phyloP scores from a whole-genome alignment of 2,888 invertebrate species.

The Aporophyla nigra region DNA sequence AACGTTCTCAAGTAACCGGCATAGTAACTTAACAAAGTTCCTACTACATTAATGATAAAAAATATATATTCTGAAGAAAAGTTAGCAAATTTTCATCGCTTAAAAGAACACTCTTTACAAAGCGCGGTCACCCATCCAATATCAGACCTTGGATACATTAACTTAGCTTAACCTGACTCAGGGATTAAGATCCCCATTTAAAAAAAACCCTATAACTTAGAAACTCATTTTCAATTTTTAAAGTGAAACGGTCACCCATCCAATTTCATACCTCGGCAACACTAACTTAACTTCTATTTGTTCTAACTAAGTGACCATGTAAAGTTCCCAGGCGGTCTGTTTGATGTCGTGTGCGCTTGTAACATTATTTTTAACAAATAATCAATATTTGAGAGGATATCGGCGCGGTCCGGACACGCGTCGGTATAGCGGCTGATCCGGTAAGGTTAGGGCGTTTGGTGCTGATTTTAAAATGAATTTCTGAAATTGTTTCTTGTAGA shows the following conservation, averaged over 20 bases:
- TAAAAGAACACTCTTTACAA: too few species aligned
- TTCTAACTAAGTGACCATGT: slow-evolving; percentile 36
- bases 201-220: too few species aligned
- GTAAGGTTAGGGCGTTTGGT: slow-evolving; percentile 19
- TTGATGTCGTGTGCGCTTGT: slow-evolving; percentile 57
- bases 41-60: too few species aligned
- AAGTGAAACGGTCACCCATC: slow-evolving; percentile 21
- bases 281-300: slow-evolving; percentile 36
- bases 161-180: too few species aligned
- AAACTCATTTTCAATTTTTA: background rate
- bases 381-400: slow-evolving; percentile 64
- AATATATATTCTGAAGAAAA: too few species aligned
- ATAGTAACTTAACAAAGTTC: too few species aligned
- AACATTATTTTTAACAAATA: slow-evolving; percentile 68
- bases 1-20: too few species aligned
- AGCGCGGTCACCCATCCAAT: too few species aligned
- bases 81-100: too few species aligned
- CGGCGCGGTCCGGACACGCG: slow-evolving; percentile 39
- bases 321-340: slow-evolving; percentile 57
- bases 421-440: background rate
- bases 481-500: background rate
- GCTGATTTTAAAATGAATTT: background rate
- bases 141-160: too few species aligned
- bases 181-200: too few species aligned
- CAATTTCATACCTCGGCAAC: slow-evolving; percentile 10